Evolutionary conservation across 2,113 vertebrate species (phyloP), one percentile per base, ranked within the genome.

Genomic region (Lophius piscatorius): DNA sequence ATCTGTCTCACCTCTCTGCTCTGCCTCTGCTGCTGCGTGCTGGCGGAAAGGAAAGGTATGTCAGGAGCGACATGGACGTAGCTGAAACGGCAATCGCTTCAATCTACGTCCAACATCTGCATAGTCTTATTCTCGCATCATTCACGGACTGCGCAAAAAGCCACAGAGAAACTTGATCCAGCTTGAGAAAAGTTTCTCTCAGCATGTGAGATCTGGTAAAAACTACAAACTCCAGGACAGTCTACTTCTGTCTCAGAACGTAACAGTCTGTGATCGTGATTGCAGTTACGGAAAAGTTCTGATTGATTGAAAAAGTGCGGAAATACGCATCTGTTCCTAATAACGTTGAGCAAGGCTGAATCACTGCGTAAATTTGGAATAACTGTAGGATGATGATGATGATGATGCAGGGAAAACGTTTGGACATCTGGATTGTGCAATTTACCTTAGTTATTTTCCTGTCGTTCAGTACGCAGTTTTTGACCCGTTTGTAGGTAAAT

Each of bases 11-110:
- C 70, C 38, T 86, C 55, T 22, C 39, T 86, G 70, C 65, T 90
- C 1, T 84, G 58, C 40, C 16, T 80, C 50, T 61, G 81, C 62
- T 84, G 60, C 42, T 73, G 80, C 9, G 80, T 55, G 14, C 67
- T 78, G 70, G 78, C 74, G 70, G 87, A 92, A 81, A 86, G 64
- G 73, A 92, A 91, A 92, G 90, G 91, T 92, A 90, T 41, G 85
- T 62, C 28, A 38, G 21, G 20, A 49, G 20, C 61, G 13, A 26
- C 61, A 46, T 22, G 63, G 41, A 56, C 48, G 39, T 52, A 45
- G 39, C 70, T 9, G 61, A 29, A 35, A 20, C 14, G 42, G 17
- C 52, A n/a, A n/a, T n/a, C n/a, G n/a, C n/a, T n/a, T n/a, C n/a
- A 6, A n/a, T 12, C 5, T 10, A 7, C 7, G 13, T 51, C 7